These are phyloP conservation scores for Lamellibrachia satsuma DNA, from an alignment of 2,888 invertebrate genomes.

Conservation along the genomic window DNA sequence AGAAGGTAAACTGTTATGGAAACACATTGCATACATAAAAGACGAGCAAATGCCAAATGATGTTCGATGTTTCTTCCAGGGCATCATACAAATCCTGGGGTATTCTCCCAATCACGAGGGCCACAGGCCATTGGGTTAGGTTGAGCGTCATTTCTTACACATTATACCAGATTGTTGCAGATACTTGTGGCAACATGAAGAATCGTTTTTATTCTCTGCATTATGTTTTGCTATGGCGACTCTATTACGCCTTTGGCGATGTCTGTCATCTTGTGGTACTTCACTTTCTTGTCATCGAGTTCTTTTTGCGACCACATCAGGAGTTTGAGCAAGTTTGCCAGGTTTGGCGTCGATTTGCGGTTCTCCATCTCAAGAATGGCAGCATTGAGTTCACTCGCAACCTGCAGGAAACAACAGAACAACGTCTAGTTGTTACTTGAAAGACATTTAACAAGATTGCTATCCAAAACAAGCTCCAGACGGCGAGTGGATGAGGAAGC, in stretches of 20 bases:
- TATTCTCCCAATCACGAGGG: background rate
- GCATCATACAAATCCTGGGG: background rate
- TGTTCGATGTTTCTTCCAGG: background rate
- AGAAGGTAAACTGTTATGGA: background rate
- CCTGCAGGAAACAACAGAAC: conserved; percentile 47
- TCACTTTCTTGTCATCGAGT: conserved; percentile 91
- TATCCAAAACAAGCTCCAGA: too few relatives aligned
- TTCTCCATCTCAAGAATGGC: conserved; percentile 96
- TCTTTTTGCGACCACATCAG: conserved; percentile 96
- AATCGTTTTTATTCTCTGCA: conserved; percentile 32
- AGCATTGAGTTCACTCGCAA: conserved; percentile 96
- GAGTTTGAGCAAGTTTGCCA: conserved; percentile 89
- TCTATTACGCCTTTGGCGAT: conserved; percentile 71
- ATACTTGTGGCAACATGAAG: conserved; percentile 41
- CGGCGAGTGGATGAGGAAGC: too few relatives aligned
- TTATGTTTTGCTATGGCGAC: background rate
- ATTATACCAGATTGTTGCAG: conserved; percentile 3
- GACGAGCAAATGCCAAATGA: background rate
- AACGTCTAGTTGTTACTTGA: background rate
- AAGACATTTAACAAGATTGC: background rate
- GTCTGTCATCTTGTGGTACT: conserved; percentile 94
- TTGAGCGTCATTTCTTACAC: background rate
- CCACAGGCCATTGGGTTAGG: background rate
- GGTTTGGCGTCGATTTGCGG: conserved; percentile 79
- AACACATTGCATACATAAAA: background rate